Evolutionary conservation across 2,113 vertebrate genomes (phyloP), one percentile per base, ranked within the genome.

Genomic region (Dasypus novemcinctus): DNA sequence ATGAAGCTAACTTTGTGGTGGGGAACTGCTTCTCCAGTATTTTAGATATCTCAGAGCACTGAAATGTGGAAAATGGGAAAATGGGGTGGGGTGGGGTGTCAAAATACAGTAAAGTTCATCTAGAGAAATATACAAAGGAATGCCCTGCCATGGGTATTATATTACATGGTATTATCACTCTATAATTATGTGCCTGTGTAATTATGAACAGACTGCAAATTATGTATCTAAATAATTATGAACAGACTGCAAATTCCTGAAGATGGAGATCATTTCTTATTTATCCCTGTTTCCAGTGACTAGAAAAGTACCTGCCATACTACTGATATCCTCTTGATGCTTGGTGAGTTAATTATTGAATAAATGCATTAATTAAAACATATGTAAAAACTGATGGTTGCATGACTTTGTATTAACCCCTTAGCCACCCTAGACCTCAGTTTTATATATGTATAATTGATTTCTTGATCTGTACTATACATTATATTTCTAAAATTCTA

Each of bases 241-340:
- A 54, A 54, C 5, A 54, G 52, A 17, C 52, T 54, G 14, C 52
- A 54, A 91, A 89, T 95, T 95, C 92, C 78, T 95, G n/a, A 93
- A 52, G n/a, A 3, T 88, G 13, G 31, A 21, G 33, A 3, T 88
- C 25, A 74, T 74, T 94, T 82, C 33, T 87, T 87, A 33, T 38
- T 87, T 72, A 83, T 52, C 15, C 74, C 18, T 69, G 59, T 41
- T 91, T 93, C 25, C 4, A 86, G 43, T 78, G 43, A 66, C 38
- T 59, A 89, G 72, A 90, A 94, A 80, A 31, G 68, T 21, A 93
- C 5, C 41, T 82, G 41, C 46, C 43, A 36, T 84, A n/a, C 8
- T 57, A 69, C 17, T 38, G 61, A 43, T 68, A 29, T 49, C 36
- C 81, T 41, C 57, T 46, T 74, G 63, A 41, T 69, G 82, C 33